These are phyloP conservation scores for Melanotaenia boesemani DNA, from an alignment of 2,797 vertebrate species.

Conservation along the genomic window DNA sequence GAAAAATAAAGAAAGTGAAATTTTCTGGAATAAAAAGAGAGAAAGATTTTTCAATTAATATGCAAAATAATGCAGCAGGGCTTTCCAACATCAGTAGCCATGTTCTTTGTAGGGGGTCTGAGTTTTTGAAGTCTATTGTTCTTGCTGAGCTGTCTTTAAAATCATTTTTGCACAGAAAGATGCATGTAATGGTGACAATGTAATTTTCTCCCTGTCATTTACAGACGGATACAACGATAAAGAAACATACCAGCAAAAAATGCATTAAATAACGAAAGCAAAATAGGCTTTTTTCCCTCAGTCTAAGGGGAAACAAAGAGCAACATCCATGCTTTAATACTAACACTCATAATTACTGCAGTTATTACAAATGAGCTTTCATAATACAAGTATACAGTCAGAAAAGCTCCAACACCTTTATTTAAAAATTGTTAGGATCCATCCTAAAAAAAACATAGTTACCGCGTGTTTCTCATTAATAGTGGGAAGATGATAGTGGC, in stretches of 20 bases:
- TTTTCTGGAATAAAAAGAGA: background rate
- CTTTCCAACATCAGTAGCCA: background rate
- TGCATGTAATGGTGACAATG: constrained; percentile 3
- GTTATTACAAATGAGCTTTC: constrained; percentile 11
- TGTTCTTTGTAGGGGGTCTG: constrained; percentile 7
- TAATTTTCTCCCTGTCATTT: constrained; percentile 5
- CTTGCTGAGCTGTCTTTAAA: constrained; percentile 17
- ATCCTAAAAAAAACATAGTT: constrained; percentile 42
- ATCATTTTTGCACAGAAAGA: background rate
- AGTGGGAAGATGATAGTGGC: constrained; percentile 30
- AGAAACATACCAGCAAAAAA: background rate
- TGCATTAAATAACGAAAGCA: constrained; percentile 1
- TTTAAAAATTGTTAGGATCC: constrained; percentile 26
- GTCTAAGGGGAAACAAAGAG: constrained; percentile 7
- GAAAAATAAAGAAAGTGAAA: background rate
- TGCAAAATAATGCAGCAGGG: constrained; percentile 23
- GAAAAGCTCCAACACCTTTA: constrained; percentile 18
- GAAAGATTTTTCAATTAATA: background rate
- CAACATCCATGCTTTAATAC: background rate
- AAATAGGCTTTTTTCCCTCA: background rate
- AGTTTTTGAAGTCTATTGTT: background rate
- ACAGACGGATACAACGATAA: background rate
- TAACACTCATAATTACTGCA: constrained; percentile 35
- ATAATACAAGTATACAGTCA: constrained; percentile 20
- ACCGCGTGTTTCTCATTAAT: constrained; percentile 16